Percentiles rank a stretch among this genome's conserved stretches.
Evolutionary conservation across 1,140 invertebrate species (phyloP).

Genomic region (Drosophila setifemur): DNA sequence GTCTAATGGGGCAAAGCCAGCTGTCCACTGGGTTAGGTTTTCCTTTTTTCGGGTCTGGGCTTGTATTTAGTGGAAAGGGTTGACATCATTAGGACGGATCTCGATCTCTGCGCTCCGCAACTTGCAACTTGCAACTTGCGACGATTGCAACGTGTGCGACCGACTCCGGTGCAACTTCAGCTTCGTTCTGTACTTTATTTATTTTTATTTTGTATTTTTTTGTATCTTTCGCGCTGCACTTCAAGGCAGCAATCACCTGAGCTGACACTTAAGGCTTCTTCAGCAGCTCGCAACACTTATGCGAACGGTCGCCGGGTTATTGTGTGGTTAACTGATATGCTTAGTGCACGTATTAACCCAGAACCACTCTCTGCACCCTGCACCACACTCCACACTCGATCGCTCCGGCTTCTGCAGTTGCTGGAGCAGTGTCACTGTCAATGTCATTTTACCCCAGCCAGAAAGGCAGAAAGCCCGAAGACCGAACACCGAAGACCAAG

Average conservation of each 20-base stretch:
- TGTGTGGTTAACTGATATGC: constrained; percentile 79
- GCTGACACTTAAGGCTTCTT: constrained; percentile 80
- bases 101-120: constrained; percentile 11
- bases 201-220: background rate
- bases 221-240: constrained; percentile 5
- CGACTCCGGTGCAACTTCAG: constrained; percentile 8
- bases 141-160: constrained; percentile 43
- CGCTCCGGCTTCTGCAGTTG: constrained; percentile 52
- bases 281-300: constrained; percentile 77
- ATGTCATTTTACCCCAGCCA: constrained; percentile 69
- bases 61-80: constrained; percentile 21
- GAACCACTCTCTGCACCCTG: constrained; percentile 44
- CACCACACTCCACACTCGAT: constrained; percentile 31
- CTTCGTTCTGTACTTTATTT: background rate
- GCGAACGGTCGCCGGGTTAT: constrained; percentile 66
- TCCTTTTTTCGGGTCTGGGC: background rate
- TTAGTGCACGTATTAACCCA: constrained; percentile 78
- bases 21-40: constrained; percentile 17
- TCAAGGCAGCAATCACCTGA: constrained; percentile 64
- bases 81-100: constrained; percentile 57
- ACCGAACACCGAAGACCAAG: background rate
- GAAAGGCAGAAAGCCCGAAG: background rate
- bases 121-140: too few relatives aligned
- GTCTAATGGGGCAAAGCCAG: constrained; percentile 65
- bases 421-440: constrained; percentile 76